Conservation (phyloP, 2,113 vertebrate genomes). For the Pristiophorus japonicus region DNA sequence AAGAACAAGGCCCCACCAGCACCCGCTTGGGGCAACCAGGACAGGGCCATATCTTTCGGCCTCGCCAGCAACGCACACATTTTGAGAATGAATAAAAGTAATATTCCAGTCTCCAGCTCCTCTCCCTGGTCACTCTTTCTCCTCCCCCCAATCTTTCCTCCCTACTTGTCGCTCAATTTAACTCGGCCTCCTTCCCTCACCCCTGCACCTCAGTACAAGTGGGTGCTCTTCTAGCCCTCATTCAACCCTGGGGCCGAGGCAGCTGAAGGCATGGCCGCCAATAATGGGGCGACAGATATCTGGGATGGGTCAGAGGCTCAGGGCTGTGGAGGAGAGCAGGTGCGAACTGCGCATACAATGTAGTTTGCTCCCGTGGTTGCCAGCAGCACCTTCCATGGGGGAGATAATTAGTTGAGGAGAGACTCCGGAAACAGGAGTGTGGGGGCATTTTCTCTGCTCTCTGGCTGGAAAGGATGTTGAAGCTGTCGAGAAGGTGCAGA, state of each 20-base stretch:
- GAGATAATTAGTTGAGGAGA: background rate
- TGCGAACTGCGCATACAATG: background rate
- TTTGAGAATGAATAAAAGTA: background rate
- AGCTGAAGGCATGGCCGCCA: background rate
- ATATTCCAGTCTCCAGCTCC: background rate
- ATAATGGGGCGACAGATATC: background rate
- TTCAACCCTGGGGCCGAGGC: background rate
- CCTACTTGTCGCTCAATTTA: background rate
- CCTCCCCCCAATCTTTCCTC: background rate
- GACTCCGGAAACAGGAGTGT: no score
- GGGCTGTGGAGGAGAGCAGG: background rate
- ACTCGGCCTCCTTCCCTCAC: background rate
- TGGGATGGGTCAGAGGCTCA: background rate
- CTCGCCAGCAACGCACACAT: background rate
- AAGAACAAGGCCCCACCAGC: background rate
- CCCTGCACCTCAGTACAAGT: no score
- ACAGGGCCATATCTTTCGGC: background rate
- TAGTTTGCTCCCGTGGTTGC: background rate
- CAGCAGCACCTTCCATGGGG: background rate
- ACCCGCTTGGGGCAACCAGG: background rate
- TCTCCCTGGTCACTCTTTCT: background rate
- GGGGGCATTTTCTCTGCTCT: no score
- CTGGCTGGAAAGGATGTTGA: no score
- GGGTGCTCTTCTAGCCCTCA: no score
- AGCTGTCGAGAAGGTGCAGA: no score